A percentile compares a stretch with the other conserved stretches of the same genome.
Conservation (phyloP, 2,113 vertebrate genomes). For the Tringa solitaria region DNA sequence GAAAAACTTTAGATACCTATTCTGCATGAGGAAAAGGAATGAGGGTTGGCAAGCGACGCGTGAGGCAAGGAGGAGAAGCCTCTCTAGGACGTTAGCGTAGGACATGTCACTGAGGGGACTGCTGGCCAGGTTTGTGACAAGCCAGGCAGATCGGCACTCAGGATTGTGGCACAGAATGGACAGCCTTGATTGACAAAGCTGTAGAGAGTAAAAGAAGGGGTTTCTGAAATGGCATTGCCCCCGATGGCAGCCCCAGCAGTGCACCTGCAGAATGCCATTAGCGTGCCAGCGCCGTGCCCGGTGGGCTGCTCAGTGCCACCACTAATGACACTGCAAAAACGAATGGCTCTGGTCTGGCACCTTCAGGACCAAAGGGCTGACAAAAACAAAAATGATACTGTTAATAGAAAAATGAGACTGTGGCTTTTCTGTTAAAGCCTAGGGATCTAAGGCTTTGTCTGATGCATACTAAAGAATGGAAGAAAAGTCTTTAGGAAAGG, state of each 20-base stretch:
- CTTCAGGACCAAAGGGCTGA: background rate
- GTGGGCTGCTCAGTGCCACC: background rate
- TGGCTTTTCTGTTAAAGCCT: background rate
- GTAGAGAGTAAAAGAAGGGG: background rate
- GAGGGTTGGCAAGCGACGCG: background rate
- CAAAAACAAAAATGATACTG: background rate
- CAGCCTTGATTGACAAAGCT: background rate
- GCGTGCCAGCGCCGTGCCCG: background rate
- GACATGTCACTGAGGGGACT: background rate
- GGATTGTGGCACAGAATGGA: background rate
- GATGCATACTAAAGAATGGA: conserved; percentile 4
- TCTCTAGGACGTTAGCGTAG: background rate
- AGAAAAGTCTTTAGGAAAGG: background rate
- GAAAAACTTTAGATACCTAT: background rate
- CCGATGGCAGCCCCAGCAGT: background rate
- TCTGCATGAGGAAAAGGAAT: background rate
- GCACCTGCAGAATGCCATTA: background rate
- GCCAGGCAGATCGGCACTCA: background rate
- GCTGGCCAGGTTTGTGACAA: background rate
- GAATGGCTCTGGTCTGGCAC: background rate
- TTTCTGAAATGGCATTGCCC: background rate
- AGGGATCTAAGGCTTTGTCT: conserved; percentile 1
- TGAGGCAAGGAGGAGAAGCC: background rate
- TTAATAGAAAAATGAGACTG: conserved; percentile 28
- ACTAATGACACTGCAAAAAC: background rate